These are phyloP conservation scores for Epinephelus coioides DNA, from an alignment of 2,797 vertebrate genomes.

Conservation along the genomic window DNA sequence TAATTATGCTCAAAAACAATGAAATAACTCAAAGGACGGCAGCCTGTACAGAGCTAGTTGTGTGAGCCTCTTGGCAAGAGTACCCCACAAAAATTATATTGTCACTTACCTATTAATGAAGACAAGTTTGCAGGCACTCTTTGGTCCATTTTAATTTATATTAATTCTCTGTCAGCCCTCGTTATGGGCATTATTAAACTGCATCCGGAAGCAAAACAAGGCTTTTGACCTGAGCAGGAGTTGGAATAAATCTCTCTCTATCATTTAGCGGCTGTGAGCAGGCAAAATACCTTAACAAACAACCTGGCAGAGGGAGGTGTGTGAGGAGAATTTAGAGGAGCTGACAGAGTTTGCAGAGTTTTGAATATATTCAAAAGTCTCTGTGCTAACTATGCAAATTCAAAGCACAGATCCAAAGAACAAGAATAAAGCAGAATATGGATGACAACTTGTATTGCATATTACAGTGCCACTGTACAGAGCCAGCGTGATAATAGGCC, in stretches of 20 bases:
- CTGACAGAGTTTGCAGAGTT: constrained; percentile 20
- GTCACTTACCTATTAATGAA: constrained; percentile 86
- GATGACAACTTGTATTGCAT: not conserved
- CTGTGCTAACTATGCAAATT: constrained; percentile 31
- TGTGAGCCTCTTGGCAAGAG: constrained; percentile 65
- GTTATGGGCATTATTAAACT: constrained; percentile 82
- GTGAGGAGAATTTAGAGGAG: constrained; percentile 63
- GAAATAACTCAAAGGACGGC: constrained; percentile 70
- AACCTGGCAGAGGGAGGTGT: constrained; percentile 48
- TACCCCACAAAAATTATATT: constrained; percentile 75
- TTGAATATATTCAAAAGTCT: constrained; percentile 43
- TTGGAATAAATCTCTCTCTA: constrained; percentile 75
- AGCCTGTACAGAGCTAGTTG: constrained; percentile 51
- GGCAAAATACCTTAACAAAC: constrained; percentile 71
- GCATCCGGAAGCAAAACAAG: constrained; percentile 78
- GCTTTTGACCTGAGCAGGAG: constrained; percentile 76
- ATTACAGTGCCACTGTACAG: not conserved
- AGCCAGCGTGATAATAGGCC: not conserved
- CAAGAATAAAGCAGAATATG: constrained; percentile 1
- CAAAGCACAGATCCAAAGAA: constrained; percentile 12
- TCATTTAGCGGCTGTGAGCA: constrained; percentile 60
- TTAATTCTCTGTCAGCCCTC: constrained; percentile 84
- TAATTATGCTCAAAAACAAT: constrained; percentile 79
- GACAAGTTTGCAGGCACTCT: constrained; percentile 80
- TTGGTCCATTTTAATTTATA: constrained; percentile 85